phyloP scores from a whole-genome alignment of 2,113 vertebrate genomes.

The Phrynocephalus versicolor region DNA sequence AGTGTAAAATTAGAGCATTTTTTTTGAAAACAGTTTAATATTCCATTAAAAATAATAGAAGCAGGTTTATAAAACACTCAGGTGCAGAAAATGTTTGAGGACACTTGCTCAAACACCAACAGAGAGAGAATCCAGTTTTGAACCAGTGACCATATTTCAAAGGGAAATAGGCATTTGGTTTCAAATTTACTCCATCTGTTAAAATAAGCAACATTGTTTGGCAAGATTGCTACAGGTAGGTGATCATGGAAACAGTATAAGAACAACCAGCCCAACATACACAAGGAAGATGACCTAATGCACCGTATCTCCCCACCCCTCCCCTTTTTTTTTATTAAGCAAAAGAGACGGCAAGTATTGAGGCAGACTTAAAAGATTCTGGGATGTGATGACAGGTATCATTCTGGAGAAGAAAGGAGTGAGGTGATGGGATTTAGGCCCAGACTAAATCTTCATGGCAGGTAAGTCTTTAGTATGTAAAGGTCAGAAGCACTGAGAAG shows the following conservation, averaged over 20 bases:
- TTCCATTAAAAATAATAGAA: background rate
- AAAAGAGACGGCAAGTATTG: conserved; percentile 42
- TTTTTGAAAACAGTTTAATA: background rate
- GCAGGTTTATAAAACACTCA: background rate
- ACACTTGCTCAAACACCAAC: no score
- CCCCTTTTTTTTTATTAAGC: conserved; percentile 28
- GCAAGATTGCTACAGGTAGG: background rate
- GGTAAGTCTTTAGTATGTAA: conserved; percentile 44
- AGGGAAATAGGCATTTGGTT: background rate
- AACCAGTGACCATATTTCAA: background rate
- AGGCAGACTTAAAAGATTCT: conserved; percentile 59
- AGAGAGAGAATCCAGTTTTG: background rate
- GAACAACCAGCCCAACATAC: background rate
- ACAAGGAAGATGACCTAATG: conserved; percentile 34
- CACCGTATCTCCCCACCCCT: background rate
- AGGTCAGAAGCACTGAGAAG: conserved; percentile 37
- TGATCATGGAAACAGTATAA: background rate
- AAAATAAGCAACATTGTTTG: conserved; percentile 24
- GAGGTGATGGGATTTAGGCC: conserved; percentile 58
- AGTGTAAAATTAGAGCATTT: background rate
- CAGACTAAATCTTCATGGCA: conserved; percentile 55
- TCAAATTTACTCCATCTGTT: conserved; percentile 1
- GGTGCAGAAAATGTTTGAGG: background rate
- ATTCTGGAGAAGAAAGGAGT: conserved; percentile 48
- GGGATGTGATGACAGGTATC: conserved; percentile 62